A percentile compares a stretch with the other conserved stretches of the same genome.
phyloP scores from a whole-genome alignment of 1,140 invertebrate species.

The Penaeus vannamei region DNA sequence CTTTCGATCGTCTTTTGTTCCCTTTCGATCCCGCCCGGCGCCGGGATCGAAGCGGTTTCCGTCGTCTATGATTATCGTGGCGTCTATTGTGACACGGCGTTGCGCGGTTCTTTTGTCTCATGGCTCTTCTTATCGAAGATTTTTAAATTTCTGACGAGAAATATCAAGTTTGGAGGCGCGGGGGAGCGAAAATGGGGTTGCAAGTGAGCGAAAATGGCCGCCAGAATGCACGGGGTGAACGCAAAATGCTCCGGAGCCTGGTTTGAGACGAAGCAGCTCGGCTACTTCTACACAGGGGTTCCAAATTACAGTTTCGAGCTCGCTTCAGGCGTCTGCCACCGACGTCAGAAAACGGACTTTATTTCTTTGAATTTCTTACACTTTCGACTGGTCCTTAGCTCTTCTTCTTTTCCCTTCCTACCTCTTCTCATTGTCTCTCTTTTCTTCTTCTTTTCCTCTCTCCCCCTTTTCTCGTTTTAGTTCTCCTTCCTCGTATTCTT shows the following conservation, averaged over 20 bases:
- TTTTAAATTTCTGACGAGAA: not conserved
- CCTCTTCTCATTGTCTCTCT: too few species aligned
- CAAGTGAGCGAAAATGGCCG: not conserved
- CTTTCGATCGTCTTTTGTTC: constrained; percentile 23
- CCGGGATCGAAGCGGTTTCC: not conserved
- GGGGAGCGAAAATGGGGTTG: constrained; percentile 28
- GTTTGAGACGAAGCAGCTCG: not conserved
- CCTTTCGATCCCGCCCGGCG: not conserved
- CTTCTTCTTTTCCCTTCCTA: not conserved
- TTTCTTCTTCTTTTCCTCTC: too few species aligned
- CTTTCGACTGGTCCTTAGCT: not conserved
- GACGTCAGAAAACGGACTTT: constrained; percentile 40
- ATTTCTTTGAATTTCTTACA: constrained; percentile 42
- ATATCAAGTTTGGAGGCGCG: not conserved
- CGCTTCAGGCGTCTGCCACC: constrained; percentile 28
- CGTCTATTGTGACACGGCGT: too few species aligned
- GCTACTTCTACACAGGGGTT: constrained; percentile 57
- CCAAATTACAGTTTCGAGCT: constrained; percentile 58
- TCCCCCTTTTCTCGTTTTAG: too few species aligned
- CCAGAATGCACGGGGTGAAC: too few species aligned
- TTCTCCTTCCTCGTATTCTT: too few species aligned
- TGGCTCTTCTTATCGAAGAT: not conserved
- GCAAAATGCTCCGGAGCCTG: constrained; percentile 14
- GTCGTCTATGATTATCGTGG: too few species aligned
- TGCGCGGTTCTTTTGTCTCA: not conserved